phyloP scores from a whole-genome alignment of 2,113 vertebrate species.

The Dolichallabes microphthalmus region DNA sequence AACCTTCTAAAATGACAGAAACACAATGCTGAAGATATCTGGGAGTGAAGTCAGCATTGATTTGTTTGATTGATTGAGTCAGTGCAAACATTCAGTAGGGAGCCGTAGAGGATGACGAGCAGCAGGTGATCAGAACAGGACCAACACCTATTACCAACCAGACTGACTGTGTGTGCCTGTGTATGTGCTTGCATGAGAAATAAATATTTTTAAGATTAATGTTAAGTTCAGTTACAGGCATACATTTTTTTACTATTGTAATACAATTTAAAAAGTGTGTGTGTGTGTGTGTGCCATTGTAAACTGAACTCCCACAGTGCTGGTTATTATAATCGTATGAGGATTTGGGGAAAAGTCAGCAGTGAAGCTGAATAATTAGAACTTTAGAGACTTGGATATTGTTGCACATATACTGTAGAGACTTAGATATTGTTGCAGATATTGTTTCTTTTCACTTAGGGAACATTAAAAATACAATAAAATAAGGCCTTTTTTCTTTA shows the following conservation, averaged over 20 bases:
- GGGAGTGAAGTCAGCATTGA: conserved; percentile 10
- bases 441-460: not conserved
- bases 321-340: not conserved
- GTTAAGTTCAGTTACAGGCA: not conserved
- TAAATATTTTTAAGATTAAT: not conserved
- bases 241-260: not conserved
- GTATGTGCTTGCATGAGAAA: not conserved
- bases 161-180: not conserved
- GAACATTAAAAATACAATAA: not conserved
- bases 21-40: not conserved
- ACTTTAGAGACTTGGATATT: not conserved
- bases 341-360: not conserved
- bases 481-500: not conserved
- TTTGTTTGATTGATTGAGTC: conserved; percentile 18
- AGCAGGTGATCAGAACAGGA: conserved; percentile 6
- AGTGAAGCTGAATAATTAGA: not conserved
- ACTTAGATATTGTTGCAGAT: not conserved
- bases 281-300: not conserved
- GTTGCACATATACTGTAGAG: not conserved
- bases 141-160: not conserved
- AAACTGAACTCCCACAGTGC: not conserved
- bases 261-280: not conserved
- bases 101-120: not conserved
- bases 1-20: conserved; percentile 2
- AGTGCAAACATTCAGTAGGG: conserved; percentile 11